Evolutionary conservation across 2,888 invertebrate genomes (phyloP), one percentile per base, ranked within the genome.

Genomic region (Trileptium ribeirensis): DNA sequence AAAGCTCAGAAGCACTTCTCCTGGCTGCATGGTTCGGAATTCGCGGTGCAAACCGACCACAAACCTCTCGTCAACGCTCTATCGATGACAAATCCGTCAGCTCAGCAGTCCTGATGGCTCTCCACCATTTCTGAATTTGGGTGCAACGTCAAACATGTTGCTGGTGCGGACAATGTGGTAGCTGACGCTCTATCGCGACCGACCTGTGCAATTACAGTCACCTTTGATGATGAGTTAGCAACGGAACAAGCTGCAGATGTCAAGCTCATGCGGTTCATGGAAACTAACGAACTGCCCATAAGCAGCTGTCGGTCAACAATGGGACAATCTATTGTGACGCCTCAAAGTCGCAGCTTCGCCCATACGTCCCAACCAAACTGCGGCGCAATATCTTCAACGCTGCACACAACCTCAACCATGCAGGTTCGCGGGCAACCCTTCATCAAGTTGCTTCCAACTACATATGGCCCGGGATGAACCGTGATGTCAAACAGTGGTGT

Each of bases 31-130:
- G 70, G 70, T n/a, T 8, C 36, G 29, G 3, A 8, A n/a, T 70
- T 70, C 31, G 36, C 70, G 8, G 36, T 70, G 29, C 36, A 70
- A 33, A 70, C 70, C 29, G 70, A 70, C 29, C 70, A 70, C 29
- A 70, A n/a, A 70, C 70, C 70, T 8, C 31, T 70, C 15, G 70
- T 70, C 70, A 70, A 70, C 70, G 70, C 70, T 15, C 29, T 70
- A 19, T 33, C 70, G 8, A 70, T 70, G 70, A 70, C 29, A 29
- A 70, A 70, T n/a, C 70, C 70, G 8, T 19, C 70, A 8, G 33
- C 70, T 3, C 70, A 70, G 36, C 70, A 70, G 36, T 19, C 70
- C 29, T 8, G 70, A 8, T 70, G 70, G 70, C 36, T 70, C 29
- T 70, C 70, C 15, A 33, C 8, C 70, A 70, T 70, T 19, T 70